Evolutionary conservation across 1,140 invertebrate species (phyloP).

Genomic region (Lysiphlebus fabarum): DNA sequence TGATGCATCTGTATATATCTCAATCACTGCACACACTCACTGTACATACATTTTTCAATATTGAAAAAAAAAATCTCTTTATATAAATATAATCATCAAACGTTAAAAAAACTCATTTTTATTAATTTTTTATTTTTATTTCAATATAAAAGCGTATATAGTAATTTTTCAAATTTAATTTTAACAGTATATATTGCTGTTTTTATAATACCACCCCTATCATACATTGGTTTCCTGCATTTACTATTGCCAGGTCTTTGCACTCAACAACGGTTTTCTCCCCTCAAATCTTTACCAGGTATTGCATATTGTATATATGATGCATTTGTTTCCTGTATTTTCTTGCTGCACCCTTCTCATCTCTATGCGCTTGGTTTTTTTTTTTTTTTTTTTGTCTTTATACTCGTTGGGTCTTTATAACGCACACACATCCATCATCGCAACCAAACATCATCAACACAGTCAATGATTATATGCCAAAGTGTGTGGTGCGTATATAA

Average conservation of each 20-base stretch:
- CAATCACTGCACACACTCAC: too few relatives aligned
- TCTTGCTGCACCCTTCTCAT: slow-evolving; percentile 3
- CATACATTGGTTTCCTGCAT: background rate
- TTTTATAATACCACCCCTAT: background rate
- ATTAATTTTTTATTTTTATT: too few relatives aligned
- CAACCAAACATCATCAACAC: slow-evolving; percentile 9
- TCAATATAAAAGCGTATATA: too few relatives aligned
- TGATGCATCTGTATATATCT: slow-evolving; percentile 5
- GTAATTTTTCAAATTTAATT: too few relatives aligned
- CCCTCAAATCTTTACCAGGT: slow-evolving; percentile 2
- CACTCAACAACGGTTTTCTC: background rate
- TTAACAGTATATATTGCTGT: too few relatives aligned
- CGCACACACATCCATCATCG: slow-evolving; percentile 7
- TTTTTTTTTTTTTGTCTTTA: slow-evolving; percentile 5
- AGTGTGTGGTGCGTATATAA: slow-evolving; percentile 27
- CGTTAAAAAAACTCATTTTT: too few relatives aligned
- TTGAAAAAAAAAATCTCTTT: too few relatives aligned
- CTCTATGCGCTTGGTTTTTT: slow-evolving; percentile 9
- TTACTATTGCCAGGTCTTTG: slow-evolving; percentile 13
- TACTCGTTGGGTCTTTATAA: slow-evolving; percentile 6
- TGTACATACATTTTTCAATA: too few relatives aligned
- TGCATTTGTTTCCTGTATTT: slow-evolving; percentile 8
- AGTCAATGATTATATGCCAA: background rate
- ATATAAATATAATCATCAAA: slow-evolving; percentile 4
- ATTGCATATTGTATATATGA: background rate